Evolutionary conservation across 2,888 invertebrate species (phyloP), one percentile per base, ranked within the genome.

Genomic region (Microctonus brassicae): DNA sequence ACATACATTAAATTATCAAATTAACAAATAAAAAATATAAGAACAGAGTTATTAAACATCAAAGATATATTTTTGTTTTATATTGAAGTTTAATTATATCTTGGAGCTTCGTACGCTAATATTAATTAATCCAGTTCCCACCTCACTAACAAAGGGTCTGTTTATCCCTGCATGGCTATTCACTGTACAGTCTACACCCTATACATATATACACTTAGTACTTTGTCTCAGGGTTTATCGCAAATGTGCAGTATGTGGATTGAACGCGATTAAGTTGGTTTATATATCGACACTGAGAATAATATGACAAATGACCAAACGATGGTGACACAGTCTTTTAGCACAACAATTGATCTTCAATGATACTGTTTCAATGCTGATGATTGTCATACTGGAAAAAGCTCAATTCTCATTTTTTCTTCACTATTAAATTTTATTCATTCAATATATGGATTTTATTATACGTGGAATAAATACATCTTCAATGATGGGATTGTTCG

Each of bases 281-380:
- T 34, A n/a, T n/a, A n/a, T n/a, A 55, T 65, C 13, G 22, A 36
- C n/a, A 17, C 7, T 13, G 29, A 52, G 42, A 26, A 70, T 42
- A 39, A 63, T 39, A 63, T 39, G n/a, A 63, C 26, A 20, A 20
- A 34, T 33, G 53, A 69, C 26, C 9, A 55, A 24, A n/a, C 26
- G 55, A 55, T 11, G n/a, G 11, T 11, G 24, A 63, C 22, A 34
- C 34, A 33, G 53, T 53, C 20, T 61, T n/a, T n/a, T 66, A 17
- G n/a, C n/a, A 11, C 10, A 2, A 11, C 39, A 62, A 75, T 75
- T 68, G 74, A 75, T 75, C 53, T 7, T 2, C 26, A 61, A 62
- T 62, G 61, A 39, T 20, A 33, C 33, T 29, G 10, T 33, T 58
- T 42, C 42, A 17, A 17, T 36, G 10, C 9, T 36, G 36, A 36